Conservation (phyloP, 2,797 vertebrate genomes). For the Amphiprion clarkii region DNA sequence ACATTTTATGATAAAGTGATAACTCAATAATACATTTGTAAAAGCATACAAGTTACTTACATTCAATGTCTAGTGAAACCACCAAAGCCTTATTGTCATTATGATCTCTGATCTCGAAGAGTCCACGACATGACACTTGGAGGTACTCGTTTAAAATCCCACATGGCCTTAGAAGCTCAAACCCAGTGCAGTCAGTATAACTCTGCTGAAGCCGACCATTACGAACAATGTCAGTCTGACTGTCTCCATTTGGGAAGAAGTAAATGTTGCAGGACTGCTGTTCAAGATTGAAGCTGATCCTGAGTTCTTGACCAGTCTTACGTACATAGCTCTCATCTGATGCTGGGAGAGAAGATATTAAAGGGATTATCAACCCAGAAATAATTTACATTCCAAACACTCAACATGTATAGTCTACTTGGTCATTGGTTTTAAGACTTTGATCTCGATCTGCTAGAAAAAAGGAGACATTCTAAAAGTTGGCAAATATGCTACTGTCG, state of each 20-base stretch:
- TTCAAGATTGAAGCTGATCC: neutral
- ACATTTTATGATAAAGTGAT: neutral
- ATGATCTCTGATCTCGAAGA: slow-evolving; percentile 38
- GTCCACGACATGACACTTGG: slow-evolving; percentile 4
- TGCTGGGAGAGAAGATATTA: slow-evolving; percentile 29
- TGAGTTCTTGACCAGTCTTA: accelerated
- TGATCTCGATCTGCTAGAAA: too few species aligned
- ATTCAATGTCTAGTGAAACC: neutral
- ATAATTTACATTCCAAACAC: neutral
- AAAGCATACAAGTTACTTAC: slow-evolving; percentile 47
- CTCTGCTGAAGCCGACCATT: neutral
- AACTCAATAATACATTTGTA: neutral
- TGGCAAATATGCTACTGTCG: too few species aligned
- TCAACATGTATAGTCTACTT: neutral
- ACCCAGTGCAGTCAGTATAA: accelerated
- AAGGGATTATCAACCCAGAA: neutral
- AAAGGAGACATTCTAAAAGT: too few species aligned
- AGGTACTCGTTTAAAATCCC: neutral
- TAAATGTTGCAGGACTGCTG: slow-evolving; percentile 43
- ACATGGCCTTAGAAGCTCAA: slow-evolving; percentile 6
- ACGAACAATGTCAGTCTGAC: neutral
- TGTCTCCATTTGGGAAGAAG: neutral
- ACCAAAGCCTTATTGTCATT: slow-evolving; percentile 4
- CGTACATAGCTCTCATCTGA: accelerated
- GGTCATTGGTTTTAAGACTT: too few species aligned